Base-by-base conservation (phyloP, 1,140 invertebrate genomes). In the Aethina tumida region DNA sequence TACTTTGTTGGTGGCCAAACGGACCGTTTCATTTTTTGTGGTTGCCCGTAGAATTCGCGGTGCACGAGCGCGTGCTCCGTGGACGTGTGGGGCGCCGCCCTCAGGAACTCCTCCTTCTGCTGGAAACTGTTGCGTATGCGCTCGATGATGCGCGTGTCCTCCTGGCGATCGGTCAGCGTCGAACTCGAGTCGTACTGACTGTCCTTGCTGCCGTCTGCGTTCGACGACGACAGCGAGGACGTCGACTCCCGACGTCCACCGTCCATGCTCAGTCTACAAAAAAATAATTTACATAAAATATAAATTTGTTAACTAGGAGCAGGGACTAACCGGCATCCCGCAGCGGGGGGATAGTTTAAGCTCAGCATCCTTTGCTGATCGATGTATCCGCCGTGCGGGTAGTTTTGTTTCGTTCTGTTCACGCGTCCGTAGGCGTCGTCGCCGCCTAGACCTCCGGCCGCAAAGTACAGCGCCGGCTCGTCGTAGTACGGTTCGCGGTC, bases 51-150 rank as follows among this genome's bases (percentile, higher is more conserved):
- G 52, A 84, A 84, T 52, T 85, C 82, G 30, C 74, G 71, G 39
- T 74, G 72, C 36, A 76, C 73, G 15, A 70, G 69, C 14, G 63
- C 54, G 35, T 63, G 62, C 39, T 63, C 31, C 68, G 64, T 70
- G 67, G 75, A 12, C 72, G 71, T 24, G n/a, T n/a, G n/a, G n/a
- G n/a, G n/a, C 75, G 77, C 70, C 48, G 72, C 77, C 47, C 75
- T 73, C 18, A 91, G 64, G 57, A 91, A 91, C 47, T 88, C 85
- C 59, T 89, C 84, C 54, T 90, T 91, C 52, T 89, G 82, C 50
- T 88, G 84, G 47, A 81, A 75, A 50, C 81, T 88, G 57, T 84
- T 85, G 33, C 80, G 69, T 48, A 90, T 74, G 57, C 82, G 70
- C 14, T 71, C 74, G 60, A 81, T 71, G 29, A 78, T 75, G 12